Conservation (phyloP, 2,888 invertebrate species). For the Drosophila eohydei region DNA sequence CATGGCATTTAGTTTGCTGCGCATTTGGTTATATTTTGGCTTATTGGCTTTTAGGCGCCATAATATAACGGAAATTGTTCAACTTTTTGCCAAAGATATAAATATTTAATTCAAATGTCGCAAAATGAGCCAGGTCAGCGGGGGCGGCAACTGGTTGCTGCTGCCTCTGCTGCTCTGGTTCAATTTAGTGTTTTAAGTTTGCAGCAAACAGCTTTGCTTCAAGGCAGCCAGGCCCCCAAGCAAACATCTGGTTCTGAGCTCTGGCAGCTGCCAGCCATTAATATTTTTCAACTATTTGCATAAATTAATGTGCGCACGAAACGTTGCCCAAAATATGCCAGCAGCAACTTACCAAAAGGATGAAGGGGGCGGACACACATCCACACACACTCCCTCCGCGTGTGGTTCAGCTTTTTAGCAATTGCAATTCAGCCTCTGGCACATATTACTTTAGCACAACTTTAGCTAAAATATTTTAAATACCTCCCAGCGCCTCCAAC, state of each 20-base stretch:
- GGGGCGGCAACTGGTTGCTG: conserved; percentile 43
- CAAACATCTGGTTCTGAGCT: neutral
- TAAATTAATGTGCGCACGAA: conserved; percentile 77
- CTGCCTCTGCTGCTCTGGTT: conserved; percentile 30
- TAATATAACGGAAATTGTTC: conserved; percentile 78
- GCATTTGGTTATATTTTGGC: conserved; percentile 54
- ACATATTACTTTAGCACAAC: conserved; percentile 49
- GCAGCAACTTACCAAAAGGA: conserved; percentile 28
- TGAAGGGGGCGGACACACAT: neutral
- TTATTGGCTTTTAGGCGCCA: conserved; percentile 72
- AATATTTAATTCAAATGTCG: conserved; percentile 72
- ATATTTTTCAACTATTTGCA: conserved; percentile 79
- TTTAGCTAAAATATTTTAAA: conserved; percentile 52
- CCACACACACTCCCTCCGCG: neutral
- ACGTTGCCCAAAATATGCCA: conserved; percentile 71
- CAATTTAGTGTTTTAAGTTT: conserved; percentile 44
- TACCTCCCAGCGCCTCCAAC: conserved; percentile 18
- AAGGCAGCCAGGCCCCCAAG: neutral
- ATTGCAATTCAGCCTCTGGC: conserved; percentile 57
- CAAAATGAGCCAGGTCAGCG: neutral
- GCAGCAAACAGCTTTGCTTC: neutral
- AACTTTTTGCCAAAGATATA: conserved; percentile 71
- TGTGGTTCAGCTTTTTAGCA: conserved; percentile 52
- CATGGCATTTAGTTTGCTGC: conserved; percentile 44
- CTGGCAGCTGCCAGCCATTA: conserved; percentile 69